phyloP scores from a whole-genome alignment of 2,888 invertebrate genomes.

The Chydorus sphaericus region DNA sequence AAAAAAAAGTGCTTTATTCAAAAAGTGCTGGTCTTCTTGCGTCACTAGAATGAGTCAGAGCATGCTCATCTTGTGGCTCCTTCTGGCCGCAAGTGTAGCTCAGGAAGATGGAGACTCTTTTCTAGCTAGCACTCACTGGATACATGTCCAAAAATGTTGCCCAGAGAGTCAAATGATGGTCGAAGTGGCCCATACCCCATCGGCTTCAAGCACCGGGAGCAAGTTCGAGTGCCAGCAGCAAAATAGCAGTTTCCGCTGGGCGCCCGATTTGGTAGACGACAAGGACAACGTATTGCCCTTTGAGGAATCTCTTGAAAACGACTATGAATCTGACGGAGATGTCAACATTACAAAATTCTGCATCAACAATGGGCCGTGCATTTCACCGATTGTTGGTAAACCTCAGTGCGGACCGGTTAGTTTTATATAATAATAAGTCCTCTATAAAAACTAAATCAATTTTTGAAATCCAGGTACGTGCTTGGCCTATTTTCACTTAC shows the following conservation, averaged over 20 bases:
- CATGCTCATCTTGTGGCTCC: background rate
- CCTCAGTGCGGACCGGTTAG: constrained; percentile 51
- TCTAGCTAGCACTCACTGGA: background rate
- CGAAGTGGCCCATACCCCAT: constrained; percentile 27
- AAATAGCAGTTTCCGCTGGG: constrained; percentile 5
- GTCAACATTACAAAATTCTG: constrained; percentile 5
- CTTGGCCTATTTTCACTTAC: constrained; percentile 48
- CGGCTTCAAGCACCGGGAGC: background rate
- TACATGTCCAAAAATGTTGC: constrained; percentile 66
- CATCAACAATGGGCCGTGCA: constrained; percentile 5
- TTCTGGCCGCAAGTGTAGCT: background rate
- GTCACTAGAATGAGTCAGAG: background rate
- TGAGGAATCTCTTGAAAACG: background rate
- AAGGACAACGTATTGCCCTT: background rate
- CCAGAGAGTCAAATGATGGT: constrained; percentile 52
- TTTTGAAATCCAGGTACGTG: constrained; percentile 4
- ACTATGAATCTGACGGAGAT: background rate
- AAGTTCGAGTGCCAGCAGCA: constrained; percentile 8
- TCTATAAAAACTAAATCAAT: background rate
- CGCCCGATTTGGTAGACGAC: constrained; percentile 5
- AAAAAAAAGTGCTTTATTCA: too few relatives aligned
- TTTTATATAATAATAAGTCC: background rate
- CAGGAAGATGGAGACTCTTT: background rate
- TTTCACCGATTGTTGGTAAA: constrained; percentile 35
- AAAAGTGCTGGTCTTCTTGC: background rate